These are phyloP conservation scores for Dasyurus viverrinus DNA, from an alignment of 2,113 vertebrate species.

Conservation along the genomic window DNA sequence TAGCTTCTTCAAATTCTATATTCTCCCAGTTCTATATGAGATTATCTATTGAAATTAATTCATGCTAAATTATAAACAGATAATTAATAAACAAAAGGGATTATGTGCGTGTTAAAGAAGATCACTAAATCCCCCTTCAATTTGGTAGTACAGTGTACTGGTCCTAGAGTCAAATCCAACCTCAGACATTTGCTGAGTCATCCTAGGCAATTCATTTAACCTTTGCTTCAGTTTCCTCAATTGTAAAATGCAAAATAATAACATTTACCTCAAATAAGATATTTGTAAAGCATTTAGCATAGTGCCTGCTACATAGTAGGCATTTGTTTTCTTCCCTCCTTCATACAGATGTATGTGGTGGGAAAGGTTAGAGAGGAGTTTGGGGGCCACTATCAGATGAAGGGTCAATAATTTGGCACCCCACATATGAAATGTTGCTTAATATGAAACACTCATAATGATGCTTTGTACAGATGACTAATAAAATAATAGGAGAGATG, in stretches of 20 bases:
- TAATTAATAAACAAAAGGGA: not conserved
- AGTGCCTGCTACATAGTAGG: not conserved
- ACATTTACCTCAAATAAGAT: not conserved
- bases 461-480: not conserved
- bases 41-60: conserved; percentile 7
- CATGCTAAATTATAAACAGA: not conserved
- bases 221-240: not conserved
- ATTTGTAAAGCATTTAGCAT: not conserved
- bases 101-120: not conserved
- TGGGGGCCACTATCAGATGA: not conserved
- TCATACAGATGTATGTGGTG: too few relatives aligned
- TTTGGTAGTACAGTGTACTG: not conserved
- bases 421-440: not conserved
- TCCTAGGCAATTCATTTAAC: not conserved
- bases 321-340: not conserved
- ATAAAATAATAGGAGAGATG: conserved; percentile 6
- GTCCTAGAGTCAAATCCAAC: not conserved
- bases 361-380: not conserved
- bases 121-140: not conserved
- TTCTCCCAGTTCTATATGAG: not conserved
- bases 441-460: not conserved
- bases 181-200: not conserved
- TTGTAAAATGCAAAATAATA: not conserved
- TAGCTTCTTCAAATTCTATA: conserved; percentile 44
- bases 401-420: not conserved